Percentiles rank a stretch among this genome's conserved stretches.
Evolutionary conservation across 2,797 vertebrate genomes (phyloP).

Genomic region (Muscicapa striata): DNA sequence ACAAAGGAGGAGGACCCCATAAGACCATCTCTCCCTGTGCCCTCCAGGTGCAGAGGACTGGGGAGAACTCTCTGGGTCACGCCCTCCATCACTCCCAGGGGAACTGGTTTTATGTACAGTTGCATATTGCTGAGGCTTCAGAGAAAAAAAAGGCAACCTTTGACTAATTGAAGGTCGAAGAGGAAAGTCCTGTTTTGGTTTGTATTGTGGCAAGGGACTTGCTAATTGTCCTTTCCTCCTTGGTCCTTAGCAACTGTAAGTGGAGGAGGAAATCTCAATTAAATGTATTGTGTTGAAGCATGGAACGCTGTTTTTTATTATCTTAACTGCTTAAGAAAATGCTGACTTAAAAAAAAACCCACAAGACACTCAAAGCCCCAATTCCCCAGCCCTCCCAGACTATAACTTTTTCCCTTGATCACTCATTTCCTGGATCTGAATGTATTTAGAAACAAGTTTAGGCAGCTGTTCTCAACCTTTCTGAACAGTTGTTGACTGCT

Average conservation of each 20-base stretch:
- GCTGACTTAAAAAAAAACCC: neutral
- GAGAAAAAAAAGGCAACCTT: neutral
- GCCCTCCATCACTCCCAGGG: neutral
- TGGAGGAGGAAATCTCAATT: neutral
- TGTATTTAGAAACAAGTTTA: neutral
- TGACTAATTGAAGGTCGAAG: neutral
- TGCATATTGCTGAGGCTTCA: neutral
- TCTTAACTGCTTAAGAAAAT: conserved; percentile 16
- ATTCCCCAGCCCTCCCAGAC: neutral
- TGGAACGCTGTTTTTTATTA: neutral
- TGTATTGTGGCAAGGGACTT: conserved; percentile 7
- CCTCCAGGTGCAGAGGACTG: neutral
- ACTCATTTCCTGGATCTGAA: neutral
- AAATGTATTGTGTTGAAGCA: neutral
- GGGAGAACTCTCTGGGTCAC: neutral
- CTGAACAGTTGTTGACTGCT: neutral
- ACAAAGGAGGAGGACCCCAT: rapidly evolving
- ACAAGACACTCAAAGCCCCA: neutral
- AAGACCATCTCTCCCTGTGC: neutral
- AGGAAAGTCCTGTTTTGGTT: conserved; percentile 7
- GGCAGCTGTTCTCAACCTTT: neutral
- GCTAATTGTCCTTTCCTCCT: conserved; percentile 42
- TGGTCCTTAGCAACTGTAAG: conserved; percentile 18
- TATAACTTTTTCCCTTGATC: neutral
- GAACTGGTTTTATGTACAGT: neutral